These are phyloP conservation scores for Eciton burchellii DNA, from an alignment of 1,140 invertebrate genomes.

Conservation along the genomic window DNA sequence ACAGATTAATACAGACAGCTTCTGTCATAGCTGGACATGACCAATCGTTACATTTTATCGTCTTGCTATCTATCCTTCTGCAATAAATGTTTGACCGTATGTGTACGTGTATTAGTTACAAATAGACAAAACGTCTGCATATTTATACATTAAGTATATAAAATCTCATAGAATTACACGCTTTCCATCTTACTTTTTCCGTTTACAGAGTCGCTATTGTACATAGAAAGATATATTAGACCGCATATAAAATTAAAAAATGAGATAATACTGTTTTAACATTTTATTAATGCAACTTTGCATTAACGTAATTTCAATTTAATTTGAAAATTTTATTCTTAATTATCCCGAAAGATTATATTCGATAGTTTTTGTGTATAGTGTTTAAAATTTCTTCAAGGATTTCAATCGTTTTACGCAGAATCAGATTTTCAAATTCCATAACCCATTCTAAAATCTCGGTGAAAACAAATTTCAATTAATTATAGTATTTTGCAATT, in stretches of 20 bases:
- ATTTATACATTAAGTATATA: slow-evolving; percentile 32
- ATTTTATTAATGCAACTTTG: slow-evolving; percentile 46
- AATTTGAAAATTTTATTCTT: neutral
- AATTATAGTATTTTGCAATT: slow-evolving; percentile 9
- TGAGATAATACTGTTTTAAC: slow-evolving; percentile 48
- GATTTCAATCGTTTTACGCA: slow-evolving; percentile 16
- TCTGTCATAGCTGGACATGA: slow-evolving; percentile 81
- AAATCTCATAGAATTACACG: slow-evolving; percentile 29
- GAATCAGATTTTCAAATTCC: neutral
- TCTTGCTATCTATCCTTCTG: slow-evolving; percentile 66
- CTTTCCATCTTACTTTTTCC: neutral
- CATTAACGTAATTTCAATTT: no score
- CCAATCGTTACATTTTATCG: slow-evolving; percentile 69
- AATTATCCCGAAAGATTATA: neutral
- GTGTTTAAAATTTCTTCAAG: slow-evolving; percentile 36
- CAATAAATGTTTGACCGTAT: slow-evolving; percentile 43
- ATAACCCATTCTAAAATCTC: slow-evolving; percentile 18
- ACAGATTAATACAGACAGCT: slow-evolving; percentile 84
- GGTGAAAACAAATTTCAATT: neutral
- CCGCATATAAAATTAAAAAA: slow-evolving; percentile 36
- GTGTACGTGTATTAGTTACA: neutral
- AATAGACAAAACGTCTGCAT: slow-evolving; percentile 25
- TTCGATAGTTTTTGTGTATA: neutral
- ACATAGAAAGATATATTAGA: slow-evolving; percentile 10
- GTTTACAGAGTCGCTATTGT: slow-evolving; percentile 22